Evolutionary conservation across 92 coral and sea anemone species (phyloP).

Genomic region (Micromussa lordhowensis): DNA sequence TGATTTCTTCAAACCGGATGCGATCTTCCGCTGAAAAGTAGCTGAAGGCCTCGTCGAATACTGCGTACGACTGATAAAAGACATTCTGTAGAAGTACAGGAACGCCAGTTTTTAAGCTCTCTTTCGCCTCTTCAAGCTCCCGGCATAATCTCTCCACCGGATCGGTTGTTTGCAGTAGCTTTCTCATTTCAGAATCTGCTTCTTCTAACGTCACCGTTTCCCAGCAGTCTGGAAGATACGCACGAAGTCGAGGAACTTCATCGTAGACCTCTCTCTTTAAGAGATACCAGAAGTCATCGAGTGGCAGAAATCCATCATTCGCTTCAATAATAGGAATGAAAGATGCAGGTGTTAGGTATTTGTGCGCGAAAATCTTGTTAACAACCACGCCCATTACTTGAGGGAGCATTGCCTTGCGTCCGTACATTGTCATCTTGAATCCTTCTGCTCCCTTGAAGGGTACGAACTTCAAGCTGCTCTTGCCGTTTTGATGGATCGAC

Average conservation of each 20-base stretch:
- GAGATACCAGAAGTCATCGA: slow-evolving; percentile 50
- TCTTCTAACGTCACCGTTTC: slow-evolving; percentile 36
- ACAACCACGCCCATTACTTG: slow-evolving; percentile 48
- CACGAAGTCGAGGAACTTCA: slow-evolving; percentile 51
- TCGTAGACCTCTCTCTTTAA: slow-evolving; percentile 57
- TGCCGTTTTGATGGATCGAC: background rate
- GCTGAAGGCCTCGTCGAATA: slow-evolving; percentile 47
- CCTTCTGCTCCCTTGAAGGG: slow-evolving; percentile 47
- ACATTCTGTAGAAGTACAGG: slow-evolving; percentile 44
- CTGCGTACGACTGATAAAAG: slow-evolving; percentile 42
- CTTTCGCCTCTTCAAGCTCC: slow-evolving; percentile 41
- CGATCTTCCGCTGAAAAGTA: slow-evolving; percentile 64
- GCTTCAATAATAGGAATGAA: slow-evolving; percentile 27
- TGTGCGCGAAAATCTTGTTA: slow-evolving; percentile 35
- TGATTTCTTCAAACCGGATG: slow-evolving; percentile 42
- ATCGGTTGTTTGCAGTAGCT: slow-evolving; percentile 31
- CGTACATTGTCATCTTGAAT: slow-evolving; percentile 53
- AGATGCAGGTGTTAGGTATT: slow-evolving; percentile 31
- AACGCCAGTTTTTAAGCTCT: slow-evolving; percentile 25
- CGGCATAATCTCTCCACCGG: slow-evolving; percentile 38
- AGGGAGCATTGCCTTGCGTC: slow-evolving; percentile 52
- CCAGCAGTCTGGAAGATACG: slow-evolving; percentile 43
- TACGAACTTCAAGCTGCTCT: slow-evolving; percentile 4
- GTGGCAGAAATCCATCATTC: slow-evolving; percentile 54
- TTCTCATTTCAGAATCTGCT: slow-evolving; percentile 15